phyloP scores from a whole-genome alignment of 2,888 invertebrate species.

The Xiphydria camelus region DNA sequence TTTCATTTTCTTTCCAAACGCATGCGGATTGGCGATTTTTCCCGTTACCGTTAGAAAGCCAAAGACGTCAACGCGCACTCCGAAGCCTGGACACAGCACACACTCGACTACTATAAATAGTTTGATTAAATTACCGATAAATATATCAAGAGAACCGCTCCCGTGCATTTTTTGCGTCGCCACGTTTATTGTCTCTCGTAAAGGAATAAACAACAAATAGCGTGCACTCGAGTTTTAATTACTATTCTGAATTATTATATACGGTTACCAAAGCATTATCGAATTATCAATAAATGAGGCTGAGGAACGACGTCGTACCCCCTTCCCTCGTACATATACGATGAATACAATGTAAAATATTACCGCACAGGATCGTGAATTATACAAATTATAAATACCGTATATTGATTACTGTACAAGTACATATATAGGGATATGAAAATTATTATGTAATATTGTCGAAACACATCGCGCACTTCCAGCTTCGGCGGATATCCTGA shows the following conservation, averaged over 20 bases:
- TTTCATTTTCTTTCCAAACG: background rate
- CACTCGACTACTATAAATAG: slow-evolving; percentile 13
- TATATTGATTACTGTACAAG: slow-evolving; percentile 19
- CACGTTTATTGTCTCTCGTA: slow-evolving; percentile 15
- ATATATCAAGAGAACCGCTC: slow-evolving; percentile 25
- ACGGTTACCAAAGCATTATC: slow-evolving; percentile 1
- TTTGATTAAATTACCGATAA: slow-evolving; percentile 18
- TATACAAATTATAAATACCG: slow-evolving; percentile 20
- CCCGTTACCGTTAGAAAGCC: background rate
- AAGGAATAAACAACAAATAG: background rate
- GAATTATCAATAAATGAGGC: background rate
- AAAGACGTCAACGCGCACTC: background rate
- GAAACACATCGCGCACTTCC: background rate
- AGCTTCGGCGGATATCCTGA: background rate
- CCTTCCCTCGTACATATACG: slow-evolving; percentile 1
- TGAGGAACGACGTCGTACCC: slow-evolving; percentile 5
- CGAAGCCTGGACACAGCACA: slow-evolving; percentile 13
- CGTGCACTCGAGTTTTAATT: slow-evolving; percentile 12
- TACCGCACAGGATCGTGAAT: slow-evolving; percentile 6
- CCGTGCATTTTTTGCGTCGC: slow-evolving; percentile 26
- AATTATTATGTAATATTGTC: slow-evolving; percentile 14
- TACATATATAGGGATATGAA: slow-evolving; percentile 14
- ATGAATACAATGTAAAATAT: background rate
- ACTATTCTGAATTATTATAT: slow-evolving; percentile 14
- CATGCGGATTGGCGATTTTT: background rate